phyloP scores from a whole-genome alignment of 2,888 invertebrate species.

The Drosophila basisetae region DNA sequence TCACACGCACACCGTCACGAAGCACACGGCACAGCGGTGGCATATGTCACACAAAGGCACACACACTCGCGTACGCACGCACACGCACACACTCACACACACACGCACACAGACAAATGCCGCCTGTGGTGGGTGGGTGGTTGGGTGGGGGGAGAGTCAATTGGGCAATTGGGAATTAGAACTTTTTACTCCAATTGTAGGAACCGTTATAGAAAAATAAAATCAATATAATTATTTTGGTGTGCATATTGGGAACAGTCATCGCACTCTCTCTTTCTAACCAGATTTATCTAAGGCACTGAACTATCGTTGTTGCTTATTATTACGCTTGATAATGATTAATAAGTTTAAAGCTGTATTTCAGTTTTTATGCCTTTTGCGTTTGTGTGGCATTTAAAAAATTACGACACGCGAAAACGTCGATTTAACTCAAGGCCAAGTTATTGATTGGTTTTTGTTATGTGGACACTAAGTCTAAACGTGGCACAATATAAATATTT shows the following conservation, averaged over 20 bases:
- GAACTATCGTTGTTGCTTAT: constrained; percentile 7
- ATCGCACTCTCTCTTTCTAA: constrained; percentile 59
- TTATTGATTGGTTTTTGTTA: background rate
- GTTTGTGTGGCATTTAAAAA: constrained; percentile 72
- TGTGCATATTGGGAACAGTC: constrained; percentile 83
- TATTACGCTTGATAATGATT: background rate
- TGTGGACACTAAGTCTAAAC: constrained; percentile 1
- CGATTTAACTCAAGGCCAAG: background rate
- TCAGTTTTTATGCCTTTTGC: constrained; percentile 68
- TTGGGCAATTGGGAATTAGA: constrained; percentile 61
- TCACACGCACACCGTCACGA: constrained; percentile 7
- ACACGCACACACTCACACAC: constrained; percentile 4
- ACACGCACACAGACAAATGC: constrained; percentile 28
- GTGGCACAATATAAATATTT: constrained; percentile 8
- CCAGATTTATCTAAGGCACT: constrained; percentile 33
- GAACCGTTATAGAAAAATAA: constrained; percentile 86
- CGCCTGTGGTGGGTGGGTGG: constrained; percentile 24
- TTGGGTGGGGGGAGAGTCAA: background rate
- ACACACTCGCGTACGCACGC: background rate
- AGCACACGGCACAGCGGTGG: background rate
- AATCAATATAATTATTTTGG: constrained; percentile 85
- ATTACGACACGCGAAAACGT: constrained; percentile 12
- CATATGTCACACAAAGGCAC: background rate
- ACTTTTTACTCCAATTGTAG: constrained; percentile 85
- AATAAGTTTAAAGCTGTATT: background rate